These are phyloP conservation scores for Masticophis lateralis DNA, from an alignment of 2,797 vertebrate species.

Conservation along the genomic window DNA sequence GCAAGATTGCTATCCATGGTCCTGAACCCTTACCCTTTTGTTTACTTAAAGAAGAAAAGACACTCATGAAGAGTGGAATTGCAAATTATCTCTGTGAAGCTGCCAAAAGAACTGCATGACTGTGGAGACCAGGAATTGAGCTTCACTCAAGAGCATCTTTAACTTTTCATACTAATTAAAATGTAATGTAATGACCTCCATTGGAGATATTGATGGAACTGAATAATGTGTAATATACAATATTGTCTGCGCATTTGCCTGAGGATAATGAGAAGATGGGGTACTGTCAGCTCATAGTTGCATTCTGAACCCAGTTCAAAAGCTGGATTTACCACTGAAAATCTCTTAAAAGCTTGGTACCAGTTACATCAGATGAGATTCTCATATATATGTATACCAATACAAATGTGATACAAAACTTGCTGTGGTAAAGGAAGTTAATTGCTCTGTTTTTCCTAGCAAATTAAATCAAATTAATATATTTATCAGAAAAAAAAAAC, in stretches of 20 bases:
- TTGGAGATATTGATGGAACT: not conserved
- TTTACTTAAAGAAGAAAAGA: not conserved
- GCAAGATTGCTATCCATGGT: not conserved
- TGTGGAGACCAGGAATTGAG: not conserved
- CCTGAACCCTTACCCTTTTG: not conserved
- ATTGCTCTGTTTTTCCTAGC: not conserved
- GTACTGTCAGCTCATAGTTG: not conserved
- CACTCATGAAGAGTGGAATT: not conserved
- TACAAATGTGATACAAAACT: not conserved
- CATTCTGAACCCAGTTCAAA: not conserved
- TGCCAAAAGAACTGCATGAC: not conserved
- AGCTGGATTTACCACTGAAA: not conserved
- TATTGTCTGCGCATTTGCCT: not conserved
- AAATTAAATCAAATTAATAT: not conserved
- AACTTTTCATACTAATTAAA: not conserved
- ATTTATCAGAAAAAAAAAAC: not conserved
- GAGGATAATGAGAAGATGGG: slow-evolving; percentile 1
- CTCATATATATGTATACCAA: not conserved
- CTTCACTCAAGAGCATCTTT: not conserved
- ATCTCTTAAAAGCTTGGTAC: not conserved
- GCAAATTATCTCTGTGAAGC: not conserved
- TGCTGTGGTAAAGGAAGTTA: not conserved
- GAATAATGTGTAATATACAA: not conserved
- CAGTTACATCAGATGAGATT: not conserved
- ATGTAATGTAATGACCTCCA: not conserved